These are phyloP conservation scores for Harpalus rubripes DNA, from an alignment of 2,888 invertebrate genomes.

Conservation along the genomic window DNA sequence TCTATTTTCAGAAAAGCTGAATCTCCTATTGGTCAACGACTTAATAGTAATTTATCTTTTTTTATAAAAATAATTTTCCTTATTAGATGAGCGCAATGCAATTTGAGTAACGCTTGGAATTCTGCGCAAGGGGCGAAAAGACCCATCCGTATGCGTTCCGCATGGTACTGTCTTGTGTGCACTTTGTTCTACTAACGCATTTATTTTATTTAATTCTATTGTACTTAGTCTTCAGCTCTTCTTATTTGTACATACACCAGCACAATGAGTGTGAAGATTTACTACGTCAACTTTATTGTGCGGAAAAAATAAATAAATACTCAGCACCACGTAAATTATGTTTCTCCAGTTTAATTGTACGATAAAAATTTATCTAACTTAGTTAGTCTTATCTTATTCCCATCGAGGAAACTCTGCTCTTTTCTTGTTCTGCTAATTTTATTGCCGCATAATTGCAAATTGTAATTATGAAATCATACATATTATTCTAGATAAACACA, in stretches of 20 bases:
- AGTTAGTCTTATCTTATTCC: conserved; percentile 46
- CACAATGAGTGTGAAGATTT: conserved; percentile 47
- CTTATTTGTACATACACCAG: conserved; percentile 21
- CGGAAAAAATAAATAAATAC: conserved; percentile 65
- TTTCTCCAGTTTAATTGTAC: conserved; percentile 47
- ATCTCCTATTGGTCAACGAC: neutral
- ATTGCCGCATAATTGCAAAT: conserved; percentile 27
- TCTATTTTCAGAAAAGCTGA: neutral
- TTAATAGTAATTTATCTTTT: neutral
- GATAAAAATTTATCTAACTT: conserved; percentile 58
- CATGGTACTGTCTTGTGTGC: conserved; percentile 17
- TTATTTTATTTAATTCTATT: conserved; percentile 60
- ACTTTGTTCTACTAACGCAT: conserved; percentile 60
- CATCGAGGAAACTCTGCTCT: conserved; percentile 18
- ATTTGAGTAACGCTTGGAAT: neutral
- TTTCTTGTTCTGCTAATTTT: conserved; percentile 49
- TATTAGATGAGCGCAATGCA: neutral
- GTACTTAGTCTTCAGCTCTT: conserved; percentile 35
- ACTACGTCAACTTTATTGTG: conserved; percentile 58
- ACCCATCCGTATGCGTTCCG: conserved; percentile 34
- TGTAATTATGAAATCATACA: conserved; percentile 27
- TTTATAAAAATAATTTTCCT: neutral
- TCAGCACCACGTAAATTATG: conserved; percentile 57
- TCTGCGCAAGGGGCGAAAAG: conserved; percentile 1
- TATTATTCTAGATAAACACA: neutral